Evolutionary conservation across 2,113 vertebrate species (phyloP).

Genomic region (Cephalophus harveyi): DNA sequence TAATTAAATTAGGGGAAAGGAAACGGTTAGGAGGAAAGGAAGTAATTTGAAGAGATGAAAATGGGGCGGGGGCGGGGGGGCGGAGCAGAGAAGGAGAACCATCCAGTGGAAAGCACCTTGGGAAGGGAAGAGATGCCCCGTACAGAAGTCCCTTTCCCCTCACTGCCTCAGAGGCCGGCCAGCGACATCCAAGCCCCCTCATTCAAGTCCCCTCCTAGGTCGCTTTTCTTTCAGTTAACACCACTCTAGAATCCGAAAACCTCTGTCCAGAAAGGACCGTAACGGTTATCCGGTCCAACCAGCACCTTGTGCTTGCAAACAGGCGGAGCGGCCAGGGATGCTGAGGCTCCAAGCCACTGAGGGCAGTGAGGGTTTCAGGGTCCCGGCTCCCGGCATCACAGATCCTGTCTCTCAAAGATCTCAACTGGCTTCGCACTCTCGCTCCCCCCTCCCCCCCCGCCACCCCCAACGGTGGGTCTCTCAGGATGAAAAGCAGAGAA

Average conservation of each 20-base stretch:
- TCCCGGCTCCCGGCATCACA: background rate
- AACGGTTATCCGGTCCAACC: background rate
- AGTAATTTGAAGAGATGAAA: background rate
- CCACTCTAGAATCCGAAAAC: background rate
- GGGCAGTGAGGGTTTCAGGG: background rate
- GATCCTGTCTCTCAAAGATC: background rate
- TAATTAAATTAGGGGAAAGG: background rate
- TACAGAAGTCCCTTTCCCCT: background rate
- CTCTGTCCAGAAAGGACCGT: background rate
- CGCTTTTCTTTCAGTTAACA: background rate
- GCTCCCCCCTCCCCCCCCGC: background rate
- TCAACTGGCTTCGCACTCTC: background rate
- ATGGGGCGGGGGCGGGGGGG: background rate
- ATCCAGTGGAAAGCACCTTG: background rate
- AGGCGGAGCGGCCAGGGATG: background rate
- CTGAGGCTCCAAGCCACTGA: background rate
- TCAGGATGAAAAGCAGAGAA: background rate
- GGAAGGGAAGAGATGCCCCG: background rate
- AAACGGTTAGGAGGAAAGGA: background rate
- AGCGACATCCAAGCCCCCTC: background rate
- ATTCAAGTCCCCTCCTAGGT: background rate
- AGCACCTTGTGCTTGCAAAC: background rate
- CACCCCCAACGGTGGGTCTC: background rate
- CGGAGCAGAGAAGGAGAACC: background rate
- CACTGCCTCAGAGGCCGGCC: background rate